Base-by-base conservation (phyloP, 2,888 invertebrate genomes). In the Synergus gifuensis region DNA sequence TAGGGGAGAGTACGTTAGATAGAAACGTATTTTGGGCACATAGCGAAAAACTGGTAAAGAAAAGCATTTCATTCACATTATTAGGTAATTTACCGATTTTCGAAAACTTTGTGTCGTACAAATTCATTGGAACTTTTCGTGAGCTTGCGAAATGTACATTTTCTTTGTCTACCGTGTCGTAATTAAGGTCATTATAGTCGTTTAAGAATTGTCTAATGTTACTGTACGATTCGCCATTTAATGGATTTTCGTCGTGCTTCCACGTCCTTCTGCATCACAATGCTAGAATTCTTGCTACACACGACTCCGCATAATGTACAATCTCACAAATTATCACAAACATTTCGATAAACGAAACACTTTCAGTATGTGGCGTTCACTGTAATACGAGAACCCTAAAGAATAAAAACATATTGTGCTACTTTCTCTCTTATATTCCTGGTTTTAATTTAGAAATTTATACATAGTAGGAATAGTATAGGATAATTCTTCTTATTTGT, bases 391-490 rank as follows among this genome's bases (percentile, higher is more conserved):
- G 84, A 87, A 82, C 83, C 85, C 84, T 86, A 85, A 85, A 82
- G 84, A 88, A 89, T 88, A 89, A 89, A 89, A 82, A 82, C 73
- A 86, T 86, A 89, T 87, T 89, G 86, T 88, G 88, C 87, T 88
- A 87, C 86, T 85, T 84, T 82, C 79, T 83, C 64, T 49, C 83
- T 85, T 83, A 81, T 78, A 69, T 66, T 83, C 78, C 62, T 12
- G 42, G 28, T 28, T 69, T 78, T 16, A 36, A 64, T 77, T 40
- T 54, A 60, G 14, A 28, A 60, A 28, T 28, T 28, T 28, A 9
- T 14, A 63, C 36, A 46, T 28, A 36, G 44, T 73, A 60, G 58
- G n/a, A 42, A 49, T 78, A 28, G 28, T 79, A 22, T 5, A 28
- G 11, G n/a, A 28, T 28, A 28, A 28, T 28, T 28, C 28, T 28